These are phyloP conservation scores for Corythornis leucogaster DNA, from an alignment of 2,797 vertebrate species.

Conservation along the genomic window DNA sequence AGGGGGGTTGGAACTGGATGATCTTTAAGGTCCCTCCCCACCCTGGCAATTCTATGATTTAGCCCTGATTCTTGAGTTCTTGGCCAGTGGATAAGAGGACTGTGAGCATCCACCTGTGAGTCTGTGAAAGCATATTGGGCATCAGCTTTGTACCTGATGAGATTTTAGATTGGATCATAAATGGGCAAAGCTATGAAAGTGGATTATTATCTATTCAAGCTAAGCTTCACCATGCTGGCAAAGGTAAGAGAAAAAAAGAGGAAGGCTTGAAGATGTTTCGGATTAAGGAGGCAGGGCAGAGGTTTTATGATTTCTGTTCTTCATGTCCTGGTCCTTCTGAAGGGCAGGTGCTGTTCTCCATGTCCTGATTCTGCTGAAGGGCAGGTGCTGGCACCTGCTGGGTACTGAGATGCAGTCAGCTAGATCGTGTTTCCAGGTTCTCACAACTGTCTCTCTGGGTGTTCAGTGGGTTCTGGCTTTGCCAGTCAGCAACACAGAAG, in stretches of 20 bases:
- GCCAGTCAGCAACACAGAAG: neutral
- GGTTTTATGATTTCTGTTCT: neutral
- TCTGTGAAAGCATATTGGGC: neutral
- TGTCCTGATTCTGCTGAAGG: neutral
- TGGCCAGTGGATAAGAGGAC: neutral
- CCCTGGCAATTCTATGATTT: neutral
- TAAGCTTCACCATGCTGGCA: neutral
- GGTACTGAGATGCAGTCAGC: neutral
- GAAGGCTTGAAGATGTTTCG: neutral
- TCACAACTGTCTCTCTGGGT: neutral
- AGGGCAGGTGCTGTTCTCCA: neutral
- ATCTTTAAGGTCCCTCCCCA: too few species aligned
- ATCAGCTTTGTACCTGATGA: neutral
- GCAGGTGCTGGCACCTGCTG: neutral
- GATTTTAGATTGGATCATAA: neutral
- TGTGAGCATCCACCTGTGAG: neutral
- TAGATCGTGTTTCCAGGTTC: fast-evolving
- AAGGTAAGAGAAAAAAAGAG: neutral
- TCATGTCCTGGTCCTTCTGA: neutral
- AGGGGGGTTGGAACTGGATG: too few species aligned
- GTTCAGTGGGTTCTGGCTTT: neutral
- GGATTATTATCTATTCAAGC: neutral
- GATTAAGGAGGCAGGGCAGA: fast-evolving
- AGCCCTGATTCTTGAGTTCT: neutral
- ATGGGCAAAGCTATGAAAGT: neutral